A percentile compares a stretch with the other conserved stretches of the same genome.
Conservation (phyloP, 2,888 invertebrate genomes). For the Embidobia sp. region DNA sequence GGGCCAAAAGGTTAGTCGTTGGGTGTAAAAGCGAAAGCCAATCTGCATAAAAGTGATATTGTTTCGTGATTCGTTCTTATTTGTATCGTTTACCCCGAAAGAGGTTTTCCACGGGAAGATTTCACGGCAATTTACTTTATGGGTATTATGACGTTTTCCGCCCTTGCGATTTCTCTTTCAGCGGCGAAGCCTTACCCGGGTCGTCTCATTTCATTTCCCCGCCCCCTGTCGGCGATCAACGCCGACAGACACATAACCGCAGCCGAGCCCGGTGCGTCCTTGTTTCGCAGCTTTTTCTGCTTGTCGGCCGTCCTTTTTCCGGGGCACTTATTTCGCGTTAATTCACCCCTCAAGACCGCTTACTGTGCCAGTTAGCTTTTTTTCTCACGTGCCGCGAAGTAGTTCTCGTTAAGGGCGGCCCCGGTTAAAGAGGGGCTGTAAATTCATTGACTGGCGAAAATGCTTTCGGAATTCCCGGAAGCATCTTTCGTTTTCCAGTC, state of each 20-base stretch:
- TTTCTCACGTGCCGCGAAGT: constrained; percentile 80
- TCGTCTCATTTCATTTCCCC: constrained; percentile 67
- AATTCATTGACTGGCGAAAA: constrained; percentile 81
- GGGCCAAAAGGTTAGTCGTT: no score
- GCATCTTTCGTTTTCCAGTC: constrained; percentile 66
- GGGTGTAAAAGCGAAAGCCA: constrained; percentile 9
- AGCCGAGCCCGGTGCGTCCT: constrained; percentile 41
- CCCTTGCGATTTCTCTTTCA: constrained; percentile 67
- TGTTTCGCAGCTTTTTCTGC: constrained; percentile 57
- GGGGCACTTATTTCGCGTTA: constrained; percentile 76
- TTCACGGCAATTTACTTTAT: constrained; percentile 78
- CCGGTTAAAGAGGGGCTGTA: constrained; percentile 77
- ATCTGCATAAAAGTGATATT: constrained; percentile 58
- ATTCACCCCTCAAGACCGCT: constrained; percentile 80
- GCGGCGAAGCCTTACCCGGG: constrained; percentile 47
- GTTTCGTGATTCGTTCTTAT: constrained; percentile 67
- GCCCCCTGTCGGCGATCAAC: constrained; percentile 64
- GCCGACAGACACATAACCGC: constrained; percentile 42
- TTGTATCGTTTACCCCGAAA: constrained; percentile 71
- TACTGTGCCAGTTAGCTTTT: constrained; percentile 73
- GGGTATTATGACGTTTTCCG: constrained; percentile 74
- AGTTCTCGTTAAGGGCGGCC: constrained; percentile 79
- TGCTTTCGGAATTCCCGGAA: constrained; percentile 75
- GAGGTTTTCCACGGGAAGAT: constrained; percentile 69
- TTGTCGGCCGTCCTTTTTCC: constrained; percentile 50